phyloP scores from a whole-genome alignment of 1,140 invertebrate genomes.

The Bombus terrestris region DNA sequence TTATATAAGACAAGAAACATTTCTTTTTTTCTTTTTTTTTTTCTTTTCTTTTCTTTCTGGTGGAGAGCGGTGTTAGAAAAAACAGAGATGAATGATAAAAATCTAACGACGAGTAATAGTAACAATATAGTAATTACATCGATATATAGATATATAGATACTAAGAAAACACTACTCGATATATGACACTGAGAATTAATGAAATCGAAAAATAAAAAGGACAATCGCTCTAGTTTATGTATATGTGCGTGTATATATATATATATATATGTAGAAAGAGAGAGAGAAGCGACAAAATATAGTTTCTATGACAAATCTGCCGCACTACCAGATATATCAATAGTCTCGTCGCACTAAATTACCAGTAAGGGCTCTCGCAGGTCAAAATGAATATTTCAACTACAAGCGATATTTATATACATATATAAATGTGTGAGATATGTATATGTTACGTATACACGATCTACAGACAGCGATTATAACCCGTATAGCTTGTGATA shows the following conservation, averaged over 20 bases:
- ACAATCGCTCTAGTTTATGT: slow-evolving; percentile 49
- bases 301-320: slow-evolving; percentile 46
- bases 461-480: slow-evolving; percentile 39
- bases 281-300: slow-evolving; percentile 60
- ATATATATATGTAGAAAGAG: slow-evolving; percentile 3
- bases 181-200: slow-evolving; percentile 35
- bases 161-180: slow-evolving; percentile 56
- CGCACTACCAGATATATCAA: slow-evolving; percentile 54
- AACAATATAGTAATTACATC: slow-evolving; percentile 30
- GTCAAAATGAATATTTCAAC: slow-evolving; percentile 52
- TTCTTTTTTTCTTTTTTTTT: slow-evolving; percentile 4
- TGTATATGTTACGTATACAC: background rate
- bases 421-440: background rate
- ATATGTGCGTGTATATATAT: background rate
- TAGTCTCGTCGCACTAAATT: slow-evolving; percentile 48
- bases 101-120: slow-evolving; percentile 44
- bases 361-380: slow-evolving; percentile 45
- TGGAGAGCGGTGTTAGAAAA: slow-evolving; percentile 22
- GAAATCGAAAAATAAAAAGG: slow-evolving; percentile 42
- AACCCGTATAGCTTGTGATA: background rate
- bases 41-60: background rate
- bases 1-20: slow-evolving; percentile 29
- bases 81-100: background rate
- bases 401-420: slow-evolving; percentile 59
- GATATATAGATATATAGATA: slow-evolving; percentile 17